These are phyloP conservation scores for Epinephelus coioides DNA, from an alignment of 2,797 vertebrate genomes.

Conservation along the genomic window DNA sequence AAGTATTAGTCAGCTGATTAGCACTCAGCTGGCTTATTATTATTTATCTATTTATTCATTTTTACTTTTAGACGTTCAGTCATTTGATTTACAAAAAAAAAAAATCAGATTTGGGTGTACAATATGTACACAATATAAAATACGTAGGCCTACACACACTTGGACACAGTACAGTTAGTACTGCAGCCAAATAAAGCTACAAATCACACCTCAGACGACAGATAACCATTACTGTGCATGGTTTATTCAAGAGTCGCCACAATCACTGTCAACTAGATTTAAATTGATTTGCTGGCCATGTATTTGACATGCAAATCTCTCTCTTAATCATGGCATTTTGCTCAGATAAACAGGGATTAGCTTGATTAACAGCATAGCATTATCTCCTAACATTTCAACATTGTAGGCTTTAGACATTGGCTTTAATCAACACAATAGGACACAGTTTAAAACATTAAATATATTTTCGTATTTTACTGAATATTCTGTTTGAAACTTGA, in stretches of 20 bases:
- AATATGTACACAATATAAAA: not conserved
- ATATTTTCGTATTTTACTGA: not conserved
- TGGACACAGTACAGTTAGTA: constrained; percentile 6
- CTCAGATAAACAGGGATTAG: constrained; percentile 82
- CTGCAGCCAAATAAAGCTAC: constrained; percentile 8
- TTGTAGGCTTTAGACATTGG: constrained; percentile 20
- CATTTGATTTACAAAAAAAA: not conserved
- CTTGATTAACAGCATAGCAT: constrained; percentile 67
- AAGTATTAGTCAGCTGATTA: not conserved
- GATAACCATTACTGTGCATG: constrained; percentile 15
- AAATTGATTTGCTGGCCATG: constrained; percentile 73
- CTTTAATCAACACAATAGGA: constrained; percentile 36
- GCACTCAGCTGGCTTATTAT: not conserved
- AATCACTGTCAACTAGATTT: constrained; percentile 65
- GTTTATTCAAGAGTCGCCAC: constrained; percentile 38
- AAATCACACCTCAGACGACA: constrained; percentile 21
- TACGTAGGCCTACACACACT: not conserved
- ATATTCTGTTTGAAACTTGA: not conserved
- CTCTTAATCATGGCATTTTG: constrained; percentile 76
- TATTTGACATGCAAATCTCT: constrained; percentile 83
- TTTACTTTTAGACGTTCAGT: not conserved
- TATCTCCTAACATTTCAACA: constrained; percentile 53
- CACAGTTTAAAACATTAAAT: constrained; percentile 3
- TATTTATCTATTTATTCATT: not conserved
- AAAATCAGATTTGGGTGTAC: not conserved